Evolutionary conservation across 2,888 invertebrate species (phyloP).

Genomic region (Hirtodrosophila cameraria): DNA sequence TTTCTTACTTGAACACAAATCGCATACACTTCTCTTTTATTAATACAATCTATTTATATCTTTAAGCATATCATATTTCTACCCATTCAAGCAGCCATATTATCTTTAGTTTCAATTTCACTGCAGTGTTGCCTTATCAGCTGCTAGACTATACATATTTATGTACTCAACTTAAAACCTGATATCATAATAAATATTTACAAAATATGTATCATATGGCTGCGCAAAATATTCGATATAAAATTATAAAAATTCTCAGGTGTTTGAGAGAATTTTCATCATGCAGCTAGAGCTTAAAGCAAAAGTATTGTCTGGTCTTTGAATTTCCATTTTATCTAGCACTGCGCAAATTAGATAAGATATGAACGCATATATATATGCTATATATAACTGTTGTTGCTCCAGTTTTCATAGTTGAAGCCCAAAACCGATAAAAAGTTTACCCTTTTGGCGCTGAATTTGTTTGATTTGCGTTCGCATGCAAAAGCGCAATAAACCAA

Average conservation of each 20-base stretch:
- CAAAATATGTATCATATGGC: slow-evolving; percentile 4
- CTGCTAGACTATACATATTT: background rate
- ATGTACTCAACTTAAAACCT: background rate
- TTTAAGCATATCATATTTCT: slow-evolving; percentile 8
- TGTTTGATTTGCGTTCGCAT: slow-evolving; percentile 36
- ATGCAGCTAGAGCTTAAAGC: background rate
- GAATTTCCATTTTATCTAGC: slow-evolving; percentile 38
- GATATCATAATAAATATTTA: slow-evolving; percentile 32
- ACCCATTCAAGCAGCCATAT: slow-evolving; percentile 2
- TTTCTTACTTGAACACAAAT: background rate
- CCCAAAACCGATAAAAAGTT: slow-evolving; percentile 17
- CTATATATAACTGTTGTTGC: slow-evolving; percentile 7
- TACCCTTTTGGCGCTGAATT: slow-evolving; percentile 5
- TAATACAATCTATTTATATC: slow-evolving; percentile 6
- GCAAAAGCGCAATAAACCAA: slow-evolving; percentile 35
- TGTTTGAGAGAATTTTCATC: slow-evolving; percentile 5
- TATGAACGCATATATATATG: slow-evolving; percentile 11
- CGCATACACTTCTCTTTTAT: background rate
- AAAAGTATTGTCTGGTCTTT: slow-evolving; percentile 9
- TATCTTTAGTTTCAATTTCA: slow-evolving; percentile 9
- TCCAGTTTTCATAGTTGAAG: slow-evolving; percentile 26
- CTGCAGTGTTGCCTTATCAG: slow-evolving; percentile 15
- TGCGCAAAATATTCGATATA: slow-evolving; percentile 8
- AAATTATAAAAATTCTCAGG: background rate
- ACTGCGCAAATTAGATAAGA: slow-evolving; percentile 57